Base-by-base conservation (phyloP, 1,140 invertebrate species). In the Prorops nasuta region DNA sequence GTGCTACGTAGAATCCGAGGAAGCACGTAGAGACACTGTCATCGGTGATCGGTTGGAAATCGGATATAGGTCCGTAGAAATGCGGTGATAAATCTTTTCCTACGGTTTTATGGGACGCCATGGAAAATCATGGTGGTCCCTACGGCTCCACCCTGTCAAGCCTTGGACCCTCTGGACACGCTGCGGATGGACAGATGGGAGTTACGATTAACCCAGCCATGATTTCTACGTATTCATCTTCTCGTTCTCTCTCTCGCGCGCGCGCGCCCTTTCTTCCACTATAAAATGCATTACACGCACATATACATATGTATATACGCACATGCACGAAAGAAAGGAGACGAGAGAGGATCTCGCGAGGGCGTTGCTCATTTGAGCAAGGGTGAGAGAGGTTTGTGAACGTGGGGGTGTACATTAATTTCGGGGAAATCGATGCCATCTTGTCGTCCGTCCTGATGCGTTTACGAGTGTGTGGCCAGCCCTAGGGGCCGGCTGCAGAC, bases 321-420 rank as follows among this genome's bases (percentile, higher is more conserved):
- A n/a, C n/a, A n/a, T 39, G 51, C 49, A 56, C n/a, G 14, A 35
- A 35, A 6, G 7, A 35, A 35, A 9, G 15, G 20, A 38, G 36
- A 38, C 7, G 10, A 38, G 17, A 38, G 18, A 19, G 36, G 18
- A n/a, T 44, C 39, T 41, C 39, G 43, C 57, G 56, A 67, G 66
- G 68, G 68, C 67, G 71, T 72, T 73, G 69, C 66, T 73, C 69
- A 68, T 71, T 76, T 72, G 43, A 54, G n/a, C n/a, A n/a, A n/a
- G n/a, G n/a, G n/a, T n/a, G n/a, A n/a, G n/a, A n/a, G n/a, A n/a
- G n/a, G n/a, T n/a, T n/a, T n/a, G n/a, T 58, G 52, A 49, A 35
- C 49, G 53, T 47, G 60, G 53, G 61, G 63, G 66, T 64, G 61
- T 67, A 62, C 67, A 71, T 70, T 70, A 63, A 71, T 64, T 64